Percentiles rank a stretch among this genome's conserved stretches.
Conservation (phyloP, 2,888 invertebrate genomes). For the Cinara cedri region DNA sequence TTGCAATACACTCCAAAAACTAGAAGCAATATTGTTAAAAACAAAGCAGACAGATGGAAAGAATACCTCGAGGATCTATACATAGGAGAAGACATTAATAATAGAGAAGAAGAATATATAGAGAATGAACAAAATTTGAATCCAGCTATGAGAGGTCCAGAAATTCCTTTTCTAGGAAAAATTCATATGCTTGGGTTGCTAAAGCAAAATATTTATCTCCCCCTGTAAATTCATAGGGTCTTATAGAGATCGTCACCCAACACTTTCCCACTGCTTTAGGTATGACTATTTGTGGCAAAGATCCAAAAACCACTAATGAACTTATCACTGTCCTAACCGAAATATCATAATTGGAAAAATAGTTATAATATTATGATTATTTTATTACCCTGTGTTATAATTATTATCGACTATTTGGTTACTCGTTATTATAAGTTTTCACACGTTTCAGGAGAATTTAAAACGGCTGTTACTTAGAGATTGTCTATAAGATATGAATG, state of each 20-base stretch:
- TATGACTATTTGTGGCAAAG: constrained; percentile 21
- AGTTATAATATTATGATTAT: no score
- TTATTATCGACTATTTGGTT: no score
- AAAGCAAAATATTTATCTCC: no score
- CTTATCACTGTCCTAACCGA: background rate
- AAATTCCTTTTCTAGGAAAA: constrained; percentile 1
- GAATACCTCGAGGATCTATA: constrained; percentile 27
- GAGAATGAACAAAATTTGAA: constrained; percentile 28
- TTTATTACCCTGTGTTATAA: no score
- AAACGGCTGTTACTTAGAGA: no score
- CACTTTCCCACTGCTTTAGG: no score
- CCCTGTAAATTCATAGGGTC: no score
- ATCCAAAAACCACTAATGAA: constrained; percentile 8
- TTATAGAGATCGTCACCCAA: no score
- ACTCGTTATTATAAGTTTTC: no score
- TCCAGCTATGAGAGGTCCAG: constrained; percentile 9
- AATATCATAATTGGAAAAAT: background rate
- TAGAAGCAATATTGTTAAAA: constrained; percentile 49
- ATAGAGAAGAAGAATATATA: constrained; percentile 23
- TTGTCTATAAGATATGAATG: no score
- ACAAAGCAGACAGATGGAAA: constrained; percentile 33
- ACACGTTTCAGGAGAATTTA: no score
- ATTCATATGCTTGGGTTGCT: background rate
- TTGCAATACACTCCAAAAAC: constrained; percentile 33
- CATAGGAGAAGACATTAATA: constrained; percentile 24